These are phyloP conservation scores for Drosophila subquinaria DNA, from an alignment of 2,888 invertebrate genomes.

Conservation along the genomic window DNA sequence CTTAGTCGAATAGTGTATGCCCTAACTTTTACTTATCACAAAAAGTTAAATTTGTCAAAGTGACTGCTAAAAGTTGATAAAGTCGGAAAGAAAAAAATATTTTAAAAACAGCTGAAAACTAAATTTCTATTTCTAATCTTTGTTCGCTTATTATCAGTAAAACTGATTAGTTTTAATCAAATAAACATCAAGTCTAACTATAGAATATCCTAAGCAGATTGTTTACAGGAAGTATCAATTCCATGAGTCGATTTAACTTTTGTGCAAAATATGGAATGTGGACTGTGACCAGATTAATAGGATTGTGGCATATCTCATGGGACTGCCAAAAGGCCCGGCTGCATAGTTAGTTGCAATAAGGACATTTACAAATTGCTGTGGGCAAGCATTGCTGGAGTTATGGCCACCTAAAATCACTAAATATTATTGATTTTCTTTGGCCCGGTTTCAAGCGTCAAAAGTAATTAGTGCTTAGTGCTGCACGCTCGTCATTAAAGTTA, in stretches of 20 bases:
- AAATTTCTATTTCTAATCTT: neutral
- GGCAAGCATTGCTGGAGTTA: slow-evolving; percentile 49
- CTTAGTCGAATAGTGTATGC: slow-evolving; percentile 10
- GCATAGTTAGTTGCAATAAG: slow-evolving; percentile 5
- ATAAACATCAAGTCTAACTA: neutral
- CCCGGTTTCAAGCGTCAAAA: slow-evolving; percentile 23
- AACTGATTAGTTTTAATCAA: slow-evolving; percentile 2
- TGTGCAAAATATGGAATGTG: neutral
- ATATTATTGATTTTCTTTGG: slow-evolving; percentile 66
- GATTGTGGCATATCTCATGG: neutral
- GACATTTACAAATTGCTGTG: slow-evolving; percentile 30
- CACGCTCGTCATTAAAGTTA: slow-evolving; percentile 30
- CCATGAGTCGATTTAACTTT: neutral
- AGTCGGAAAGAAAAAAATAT: neutral
- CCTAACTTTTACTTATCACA: slow-evolving; percentile 3
- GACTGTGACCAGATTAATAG: neutral
- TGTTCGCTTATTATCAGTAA: neutral
- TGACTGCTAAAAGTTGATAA: neutral
- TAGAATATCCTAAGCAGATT: neutral
- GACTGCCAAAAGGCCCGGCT: neutral
- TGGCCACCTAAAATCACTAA: slow-evolving; percentile 38
- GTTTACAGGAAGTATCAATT: neutral
- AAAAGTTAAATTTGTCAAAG: neutral
- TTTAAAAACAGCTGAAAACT: neutral
- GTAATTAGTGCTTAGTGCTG: slow-evolving; percentile 48